Base-by-base conservation (phyloP, 2,888 invertebrate species). In the Crocallis elinguaria region DNA sequence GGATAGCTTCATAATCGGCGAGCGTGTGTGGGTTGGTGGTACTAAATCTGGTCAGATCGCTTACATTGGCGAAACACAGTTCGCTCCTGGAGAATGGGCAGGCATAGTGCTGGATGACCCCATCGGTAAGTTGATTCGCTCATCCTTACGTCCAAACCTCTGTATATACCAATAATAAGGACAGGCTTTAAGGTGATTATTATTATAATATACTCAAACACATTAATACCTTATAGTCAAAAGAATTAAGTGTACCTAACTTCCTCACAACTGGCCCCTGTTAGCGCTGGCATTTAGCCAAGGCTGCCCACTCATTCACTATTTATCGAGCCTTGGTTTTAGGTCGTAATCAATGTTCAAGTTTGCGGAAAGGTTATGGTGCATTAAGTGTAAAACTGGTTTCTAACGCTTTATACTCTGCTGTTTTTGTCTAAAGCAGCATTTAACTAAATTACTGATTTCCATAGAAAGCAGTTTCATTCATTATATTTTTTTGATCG, bases 21-120 rank as follows among this genome's bases (percentile, higher is more conserved):
- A 99, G 79, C 93, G 96, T 60, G 97, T 99, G 64, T 99, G 96
- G 96, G 98, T 98, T 60, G 96, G 97, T 69, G 98, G 98, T 49
- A 94, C 94, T 44, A 98, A 98, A 80, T 94, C 97, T 1, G 99
- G 98, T 25, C 95, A 95, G 77, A 97, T 99, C 67, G 97, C 98
- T 30, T 99, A 96, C 84, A 95, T 98, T 49, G 98, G 99, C 21
- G 97, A 97, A 77, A 98, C 98, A 43, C 97, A 98, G 83, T 99
- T 99, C 90, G 99, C 98, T 11, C 97, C 98, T 13, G 99, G 99
- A 55, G 98, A 99, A 64, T 99, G 99, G 99, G 99, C 98, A 39
- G 99, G 99, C 41, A 95, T 99, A 55, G 99, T 98, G 57, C 94
- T 99, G 66, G 99, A 99, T 84, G 97, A 98, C 68, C 95, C 98